Percentiles rank a stretch among this genome's conserved stretches.
Evolutionary conservation across 1,140 invertebrate species (phyloP).

Genomic region (Reticulitermes speratus): DNA sequence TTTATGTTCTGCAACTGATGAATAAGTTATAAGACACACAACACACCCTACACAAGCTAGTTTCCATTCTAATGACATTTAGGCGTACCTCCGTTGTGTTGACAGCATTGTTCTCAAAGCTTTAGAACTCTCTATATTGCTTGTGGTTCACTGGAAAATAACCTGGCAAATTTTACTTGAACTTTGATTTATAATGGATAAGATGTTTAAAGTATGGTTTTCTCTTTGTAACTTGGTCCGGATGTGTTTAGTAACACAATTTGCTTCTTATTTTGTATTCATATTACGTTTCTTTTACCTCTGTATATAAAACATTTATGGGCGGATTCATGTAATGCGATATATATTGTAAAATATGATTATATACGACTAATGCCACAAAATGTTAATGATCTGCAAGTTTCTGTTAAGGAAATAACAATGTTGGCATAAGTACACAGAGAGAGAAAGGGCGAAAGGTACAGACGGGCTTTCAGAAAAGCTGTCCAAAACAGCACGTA

Average conservation of each 20-base stretch:
- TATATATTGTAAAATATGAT: no score
- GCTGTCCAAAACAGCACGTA: no score
- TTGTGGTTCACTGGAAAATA: neutral
- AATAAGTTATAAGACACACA: neutral
- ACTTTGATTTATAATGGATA: neutral
- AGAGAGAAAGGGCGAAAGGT: no score
- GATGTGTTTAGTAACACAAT: neutral
- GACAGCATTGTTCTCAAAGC: neutral
- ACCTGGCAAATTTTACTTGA: neutral
- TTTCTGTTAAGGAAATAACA: no score
- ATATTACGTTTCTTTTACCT: neutral
- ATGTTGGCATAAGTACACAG: no score
- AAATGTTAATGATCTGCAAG: no score
- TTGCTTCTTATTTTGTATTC: neutral
- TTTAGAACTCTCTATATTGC: neutral
- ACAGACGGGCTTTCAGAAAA: no score
- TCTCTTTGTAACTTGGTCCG: neutral
- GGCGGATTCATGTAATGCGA: neutral
- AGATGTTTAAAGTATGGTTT: neutral
- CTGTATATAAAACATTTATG: neutral
- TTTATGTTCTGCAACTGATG: neutral
- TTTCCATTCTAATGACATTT: conserved; percentile 14
- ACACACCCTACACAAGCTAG: neutral
- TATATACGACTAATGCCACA: no score
- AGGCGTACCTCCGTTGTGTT: neutral